Base-by-base conservation (phyloP, 53 echinoderm and acorn worm genomes). In the Henricia sp. region DNA sequence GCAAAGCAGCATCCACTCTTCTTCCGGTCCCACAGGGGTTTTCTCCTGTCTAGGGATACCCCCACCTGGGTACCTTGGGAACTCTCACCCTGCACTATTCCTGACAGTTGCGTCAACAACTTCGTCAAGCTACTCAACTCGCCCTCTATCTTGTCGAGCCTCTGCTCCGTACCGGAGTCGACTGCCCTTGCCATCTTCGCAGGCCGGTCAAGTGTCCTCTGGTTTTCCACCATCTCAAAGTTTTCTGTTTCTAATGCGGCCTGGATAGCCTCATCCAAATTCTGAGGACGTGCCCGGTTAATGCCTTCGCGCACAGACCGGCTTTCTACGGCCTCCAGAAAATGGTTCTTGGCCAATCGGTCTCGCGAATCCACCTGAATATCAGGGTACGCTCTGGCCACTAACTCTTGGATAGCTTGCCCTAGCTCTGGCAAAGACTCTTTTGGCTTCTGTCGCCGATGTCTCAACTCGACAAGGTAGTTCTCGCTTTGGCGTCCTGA, bases 321-420 rank as follows among this genome's bases (percentile, higher is more conserved):
- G n/a, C 64, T 35, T 30, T 64, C 36, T n/a, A 33, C 64, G 8
- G 33, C 64, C 9, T 64, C 64, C 35, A 64, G 64, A 27, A 46
- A 46, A 46, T 46, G 48, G 26, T 68, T 68, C 43, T 24, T 68
- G 39, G 42, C 42, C 68, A 68, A 68, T 5, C 44, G 68, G 20
- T 68, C 68, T 1, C 68, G 68, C 4, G 68, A 68, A 1, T 68
- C 43, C 21, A 19, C 42, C 68, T 20, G 83, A 5, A 83, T 68
- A 2, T 82, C 83, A 33, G 83, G 83, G 52, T 80, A 80, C 1
- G 80, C 80, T 19, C 64, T 80, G 24, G 66, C 67, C 20, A 42
- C 42, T 23, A 82, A 82, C 50, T 82, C 82, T 2, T 82, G 67
- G 3, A 82, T 46, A 1, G 82, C 65, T 46, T 82, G 82, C 19